Conservation (phyloP, 2,797 vertebrate species). For the Menidia menidia region DNA sequence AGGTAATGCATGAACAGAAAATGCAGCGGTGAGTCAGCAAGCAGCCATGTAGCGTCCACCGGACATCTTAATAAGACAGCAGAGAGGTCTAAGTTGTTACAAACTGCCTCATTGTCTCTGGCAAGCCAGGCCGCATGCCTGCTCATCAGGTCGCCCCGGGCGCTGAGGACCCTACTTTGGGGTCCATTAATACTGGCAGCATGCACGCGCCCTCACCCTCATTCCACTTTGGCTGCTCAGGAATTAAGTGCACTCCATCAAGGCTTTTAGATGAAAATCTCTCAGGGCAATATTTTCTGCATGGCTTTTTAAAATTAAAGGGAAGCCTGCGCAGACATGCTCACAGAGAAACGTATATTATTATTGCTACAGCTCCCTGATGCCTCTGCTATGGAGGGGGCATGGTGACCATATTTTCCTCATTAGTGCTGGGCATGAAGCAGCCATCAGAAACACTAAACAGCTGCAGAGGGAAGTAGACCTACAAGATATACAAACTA, state of each 20-base stretch:
- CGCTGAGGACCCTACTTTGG: constrained; percentile 69
- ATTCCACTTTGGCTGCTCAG: constrained; percentile 70
- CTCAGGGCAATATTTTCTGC: constrained; percentile 68
- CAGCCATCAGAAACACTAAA: constrained; percentile 38
- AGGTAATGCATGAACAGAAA: constrained; percentile 72
- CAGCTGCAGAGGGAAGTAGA: constrained; percentile 35
- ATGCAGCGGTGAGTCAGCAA: constrained; percentile 78
- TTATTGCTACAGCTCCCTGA: constrained; percentile 33
- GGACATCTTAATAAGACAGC: constrained; percentile 65
- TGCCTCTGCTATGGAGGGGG: constrained; percentile 50
- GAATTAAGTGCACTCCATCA: constrained; percentile 75
- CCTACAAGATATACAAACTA: constrained; percentile 13
- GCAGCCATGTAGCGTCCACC: constrained; percentile 69
- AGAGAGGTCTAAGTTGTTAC: constrained; percentile 41
- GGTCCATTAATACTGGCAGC: constrained; percentile 74
- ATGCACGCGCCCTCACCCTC: constrained; percentile 56
- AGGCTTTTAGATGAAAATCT: constrained; percentile 74
- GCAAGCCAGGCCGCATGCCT: constrained; percentile 25
- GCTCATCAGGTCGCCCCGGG: constrained; percentile 55
- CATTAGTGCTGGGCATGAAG: constrained; percentile 59
- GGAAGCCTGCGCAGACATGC: constrained; percentile 13
- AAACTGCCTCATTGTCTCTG: constrained; percentile 51
- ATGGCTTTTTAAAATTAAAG: constrained; percentile 64
- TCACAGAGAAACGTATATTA: constrained; percentile 7
- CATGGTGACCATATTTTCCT: constrained; percentile 55